Conservation (phyloP, 2,888 invertebrate species). For the Stenolophus ochropezus region DNA sequence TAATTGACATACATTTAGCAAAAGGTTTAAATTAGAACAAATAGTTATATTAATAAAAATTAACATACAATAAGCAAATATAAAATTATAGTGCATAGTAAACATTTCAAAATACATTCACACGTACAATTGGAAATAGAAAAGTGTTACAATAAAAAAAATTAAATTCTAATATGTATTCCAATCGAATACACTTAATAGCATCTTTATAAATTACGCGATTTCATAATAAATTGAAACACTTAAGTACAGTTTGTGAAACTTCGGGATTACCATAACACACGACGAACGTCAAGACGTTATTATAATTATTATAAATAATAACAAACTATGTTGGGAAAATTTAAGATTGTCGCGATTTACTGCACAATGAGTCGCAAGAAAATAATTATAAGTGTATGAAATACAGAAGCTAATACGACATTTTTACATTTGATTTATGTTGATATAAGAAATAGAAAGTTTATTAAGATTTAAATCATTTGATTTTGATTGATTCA, state of each 20-base stretch:
- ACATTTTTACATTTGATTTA: too few species aligned
- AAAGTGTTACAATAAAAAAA: too few species aligned
- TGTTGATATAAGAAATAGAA: too few species aligned
- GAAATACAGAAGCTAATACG: neutral
- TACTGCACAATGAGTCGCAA: slow-evolving; percentile 15
- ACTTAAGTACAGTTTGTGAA: slow-evolving; percentile 9
- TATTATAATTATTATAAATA: slow-evolving; percentile 38
- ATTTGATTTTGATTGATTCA: too few species aligned
- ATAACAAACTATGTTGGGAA: slow-evolving; percentile 5
- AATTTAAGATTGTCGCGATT: neutral
- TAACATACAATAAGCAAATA: neutral
- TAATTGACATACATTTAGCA: neutral
- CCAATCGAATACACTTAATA: too few species aligned
- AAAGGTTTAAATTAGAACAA: neutral
- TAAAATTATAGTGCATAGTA: neutral
- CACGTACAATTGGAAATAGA: too few species aligned
- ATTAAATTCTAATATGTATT: too few species aligned
- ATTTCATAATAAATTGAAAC: slow-evolving; percentile 1
- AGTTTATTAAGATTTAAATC: too few species aligned
- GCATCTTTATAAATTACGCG: too few species aligned
- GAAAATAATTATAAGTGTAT: slow-evolving; percentile 15
- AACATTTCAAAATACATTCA: too few species aligned
- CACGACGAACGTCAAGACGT: neutral
- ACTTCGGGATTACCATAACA: slow-evolving; percentile 24
- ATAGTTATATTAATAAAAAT: neutral